Base-by-base conservation (phyloP, 2,113 vertebrate species). In the Blennius ocellaris region DNA sequence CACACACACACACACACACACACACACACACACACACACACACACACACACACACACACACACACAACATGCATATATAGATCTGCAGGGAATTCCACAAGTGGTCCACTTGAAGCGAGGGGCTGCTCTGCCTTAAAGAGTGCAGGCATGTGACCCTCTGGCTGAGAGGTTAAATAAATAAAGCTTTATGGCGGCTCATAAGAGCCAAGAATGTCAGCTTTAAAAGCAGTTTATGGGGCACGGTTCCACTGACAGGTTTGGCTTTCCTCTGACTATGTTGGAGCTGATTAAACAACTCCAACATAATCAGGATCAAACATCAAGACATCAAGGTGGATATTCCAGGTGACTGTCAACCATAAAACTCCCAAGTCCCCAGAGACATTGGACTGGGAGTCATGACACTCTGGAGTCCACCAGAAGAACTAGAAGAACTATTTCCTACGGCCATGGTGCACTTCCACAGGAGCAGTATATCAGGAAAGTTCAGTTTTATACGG, bases 161-260 rank as follows among this genome's bases (percentile, higher is more conserved):
- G 68, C 69, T 79, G 67, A 69, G 37, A 74, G 87, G 82, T 86
- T 80, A 67, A 76, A 71, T 65, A 84, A 91, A 92, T 82, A 86
- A 78, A 84, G 56, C 51, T 51, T 74, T 44, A 80, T 48, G 41
- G 79, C 62, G 44, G 67, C 39, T 30, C 1, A n/a, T 3, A 43
- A 61, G 30, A 52, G 49, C n/a, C 70, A 69, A 84, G 62, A 79
- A 44, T 51, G 70, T 71, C 52, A 39, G 12, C 73, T 66, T 69
- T 81, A 21, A 21, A 67, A 57, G 40, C 40, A 40, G 41, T 71
- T 70, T 59, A 36, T 63, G 44, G 11, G 21, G 1, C 44, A 11
- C 30, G 12, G 36, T 7, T 58, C 6, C 30, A 47, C 55, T 17
- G 8, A 49, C 43, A 43, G 17, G 64, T 17, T 45, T 36, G 53